Percentiles rank a stretch among this genome's conserved stretches.
phyloP scores from a whole-genome alignment of 2,113 vertebrate genomes.

The Archocentrus centrarchus region DNA sequence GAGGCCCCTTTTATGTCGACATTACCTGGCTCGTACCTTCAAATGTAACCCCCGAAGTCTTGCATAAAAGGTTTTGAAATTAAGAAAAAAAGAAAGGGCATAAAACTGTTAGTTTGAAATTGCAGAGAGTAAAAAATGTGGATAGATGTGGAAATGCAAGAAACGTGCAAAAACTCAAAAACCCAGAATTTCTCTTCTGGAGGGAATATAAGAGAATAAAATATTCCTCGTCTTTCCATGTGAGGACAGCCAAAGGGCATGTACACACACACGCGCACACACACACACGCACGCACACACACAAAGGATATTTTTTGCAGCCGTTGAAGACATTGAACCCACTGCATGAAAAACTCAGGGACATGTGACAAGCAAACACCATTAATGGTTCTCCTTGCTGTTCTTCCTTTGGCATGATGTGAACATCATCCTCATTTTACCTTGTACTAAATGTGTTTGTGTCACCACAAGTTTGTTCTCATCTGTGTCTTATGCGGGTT shows the following conservation, averaged over 20 bases:
- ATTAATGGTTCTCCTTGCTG: slow-evolving; percentile 33
- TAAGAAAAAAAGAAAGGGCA: background rate
- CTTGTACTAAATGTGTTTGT: slow-evolving; percentile 47
- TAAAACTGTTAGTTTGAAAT: background rate
- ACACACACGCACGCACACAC: too few relatives aligned
- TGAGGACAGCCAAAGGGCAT: background rate
- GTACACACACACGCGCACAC: background rate
- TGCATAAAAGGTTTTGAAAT: background rate
- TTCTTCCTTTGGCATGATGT: slow-evolving; percentile 18
- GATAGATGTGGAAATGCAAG: background rate
- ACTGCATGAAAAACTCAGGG: slow-evolving; percentile 15
- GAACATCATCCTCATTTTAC: slow-evolving; percentile 38
- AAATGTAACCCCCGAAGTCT: background rate
- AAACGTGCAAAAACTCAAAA: background rate
- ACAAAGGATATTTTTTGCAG: background rate
- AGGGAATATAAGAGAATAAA: background rate
- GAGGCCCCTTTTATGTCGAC: background rate
- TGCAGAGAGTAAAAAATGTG: background rate
- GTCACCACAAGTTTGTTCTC: slow-evolving; percentile 51
- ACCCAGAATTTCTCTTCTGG: background rate
- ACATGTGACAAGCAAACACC: slow-evolving; percentile 38
- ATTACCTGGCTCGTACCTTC: slow-evolving; percentile 3
- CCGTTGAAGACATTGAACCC: slow-evolving; percentile 22
- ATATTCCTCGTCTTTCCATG: background rate
- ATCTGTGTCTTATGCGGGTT: slow-evolving; percentile 5